Percentiles rank a stretch among this genome's conserved stretches.
phyloP scores from a whole-genome alignment of 1,140 invertebrate species.

The Pinna nobilis region DNA sequence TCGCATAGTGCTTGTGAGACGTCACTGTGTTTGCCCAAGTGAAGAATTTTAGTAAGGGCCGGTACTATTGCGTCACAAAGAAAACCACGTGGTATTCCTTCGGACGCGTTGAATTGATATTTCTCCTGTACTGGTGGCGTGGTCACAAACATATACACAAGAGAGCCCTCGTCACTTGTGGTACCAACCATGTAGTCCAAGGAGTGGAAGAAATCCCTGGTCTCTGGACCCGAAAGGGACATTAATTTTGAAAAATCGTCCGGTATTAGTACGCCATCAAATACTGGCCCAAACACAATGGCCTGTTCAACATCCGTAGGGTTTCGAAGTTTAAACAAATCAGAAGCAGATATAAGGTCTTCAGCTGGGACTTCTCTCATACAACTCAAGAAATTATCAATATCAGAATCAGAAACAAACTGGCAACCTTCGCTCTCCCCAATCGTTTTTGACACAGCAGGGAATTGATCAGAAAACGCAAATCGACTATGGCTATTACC shows the following conservation, averaged over 20 bases:
- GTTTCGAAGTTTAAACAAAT: not conserved
- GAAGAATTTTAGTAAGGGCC: not conserved
- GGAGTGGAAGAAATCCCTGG: not conserved
- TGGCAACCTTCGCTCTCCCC: not conserved
- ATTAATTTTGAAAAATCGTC: not conserved
- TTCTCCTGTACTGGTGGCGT: not conserved
- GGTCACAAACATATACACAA: not conserved
- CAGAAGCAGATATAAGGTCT: not conserved
- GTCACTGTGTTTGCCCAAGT: not conserved
- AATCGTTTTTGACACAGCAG: not conserved
- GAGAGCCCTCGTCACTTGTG: not conserved
- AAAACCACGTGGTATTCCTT: slow-evolving; percentile 4
- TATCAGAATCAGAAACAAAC: not conserved
- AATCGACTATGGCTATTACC: not conserved
- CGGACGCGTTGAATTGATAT: not conserved
- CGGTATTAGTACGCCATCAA: not conserved
- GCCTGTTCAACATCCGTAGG: not conserved
- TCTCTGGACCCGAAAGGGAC: not conserved
- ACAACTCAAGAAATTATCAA: not conserved
- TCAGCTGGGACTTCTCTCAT: not conserved
- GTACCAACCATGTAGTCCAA: slow-evolving; percentile 2
- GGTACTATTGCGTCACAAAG: slow-evolving; percentile 2
- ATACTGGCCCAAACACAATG: slow-evolving; percentile 6
- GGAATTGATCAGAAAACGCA: not conserved
- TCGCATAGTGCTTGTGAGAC: not conserved